Percentiles rank a stretch among this genome's conserved stretches.
These are phyloP conservation scores for Athalia circularis DNA, from an alignment of 2,888 invertebrate species.

Conservation along the genomic window DNA sequence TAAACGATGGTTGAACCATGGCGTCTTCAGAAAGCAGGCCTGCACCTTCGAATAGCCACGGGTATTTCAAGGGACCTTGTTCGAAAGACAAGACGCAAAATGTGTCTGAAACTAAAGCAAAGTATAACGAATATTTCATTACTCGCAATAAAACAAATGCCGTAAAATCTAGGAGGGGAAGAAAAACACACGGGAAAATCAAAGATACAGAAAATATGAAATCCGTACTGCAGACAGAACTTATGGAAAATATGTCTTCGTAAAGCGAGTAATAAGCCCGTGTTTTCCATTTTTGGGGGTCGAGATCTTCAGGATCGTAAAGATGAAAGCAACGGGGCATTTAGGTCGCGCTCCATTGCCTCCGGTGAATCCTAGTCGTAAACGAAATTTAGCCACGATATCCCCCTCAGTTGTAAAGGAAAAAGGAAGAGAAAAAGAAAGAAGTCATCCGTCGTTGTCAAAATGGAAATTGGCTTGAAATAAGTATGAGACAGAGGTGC, in stretches of 20 bases:
- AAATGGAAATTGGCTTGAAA: slow-evolving; percentile 41
- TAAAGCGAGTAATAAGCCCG: not conserved
- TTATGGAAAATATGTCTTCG: not conserved
- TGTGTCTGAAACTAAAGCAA: too few species aligned
- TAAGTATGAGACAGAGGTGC: slow-evolving; percentile 20
- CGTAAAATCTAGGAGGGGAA: slow-evolving; percentile 9
- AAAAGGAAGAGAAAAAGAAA: not conserved
- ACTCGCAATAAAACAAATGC: not conserved
- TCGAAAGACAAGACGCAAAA: too few species aligned
- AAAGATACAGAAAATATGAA: not conserved
- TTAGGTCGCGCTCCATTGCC: slow-evolving; percentile 28
- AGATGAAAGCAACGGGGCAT: slow-evolving; percentile 41
- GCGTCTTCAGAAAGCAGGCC: slow-evolving; percentile 6
- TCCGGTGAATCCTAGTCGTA: slow-evolving; percentile 31
- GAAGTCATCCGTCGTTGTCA: slow-evolving; percentile 44
- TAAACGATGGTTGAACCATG: slow-evolving; percentile 13
- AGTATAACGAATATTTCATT: too few species aligned
- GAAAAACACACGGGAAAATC: not conserved
- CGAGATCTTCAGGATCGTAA: slow-evolving; percentile 26
- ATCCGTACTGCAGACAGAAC: not conserved
- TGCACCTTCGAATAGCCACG: too few species aligned
- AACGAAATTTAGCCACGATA: slow-evolving; percentile 45
- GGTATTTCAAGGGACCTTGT: slow-evolving; percentile 6
- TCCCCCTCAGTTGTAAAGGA: slow-evolving; percentile 38
- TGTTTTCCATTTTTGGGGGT: not conserved